Conservation (phyloP, 2,113 vertebrate species). For the Neopipo cinnamomea region DNA sequence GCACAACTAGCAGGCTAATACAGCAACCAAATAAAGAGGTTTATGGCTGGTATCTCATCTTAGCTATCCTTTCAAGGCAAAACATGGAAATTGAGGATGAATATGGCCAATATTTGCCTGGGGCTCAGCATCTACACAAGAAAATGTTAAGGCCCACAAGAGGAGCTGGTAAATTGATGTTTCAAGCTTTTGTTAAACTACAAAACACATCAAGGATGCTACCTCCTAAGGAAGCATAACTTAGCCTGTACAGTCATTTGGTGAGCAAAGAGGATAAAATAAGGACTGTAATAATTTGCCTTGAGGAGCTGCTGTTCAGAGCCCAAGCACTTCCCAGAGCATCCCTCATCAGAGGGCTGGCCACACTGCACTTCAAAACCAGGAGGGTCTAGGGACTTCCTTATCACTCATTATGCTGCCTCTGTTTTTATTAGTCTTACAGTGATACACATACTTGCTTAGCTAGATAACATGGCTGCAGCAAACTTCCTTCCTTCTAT, state of each 20-base stretch:
- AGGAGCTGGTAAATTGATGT: not conserved
- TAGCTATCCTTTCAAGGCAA: not conserved
- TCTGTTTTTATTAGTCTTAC: not conserved
- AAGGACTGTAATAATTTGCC: not conserved
- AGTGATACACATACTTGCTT: not conserved
- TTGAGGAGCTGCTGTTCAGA: not conserved
- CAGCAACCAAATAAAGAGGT: not conserved
- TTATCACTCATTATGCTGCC: not conserved
- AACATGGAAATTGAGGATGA: not conserved
- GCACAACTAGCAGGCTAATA: not conserved
- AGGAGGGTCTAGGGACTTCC: not conserved
- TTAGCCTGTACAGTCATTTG: not conserved
- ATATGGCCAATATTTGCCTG: not conserved
- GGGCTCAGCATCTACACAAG: not conserved
- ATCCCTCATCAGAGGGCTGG: not conserved
- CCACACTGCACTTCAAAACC: not conserved
- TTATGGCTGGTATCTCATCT: not conserved
- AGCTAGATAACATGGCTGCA: not conserved
- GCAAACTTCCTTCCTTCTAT: not conserved
- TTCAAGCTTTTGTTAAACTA: not conserved
- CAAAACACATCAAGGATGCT: not conserved
- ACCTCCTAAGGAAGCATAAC: accelerated
- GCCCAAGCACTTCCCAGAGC: not conserved
- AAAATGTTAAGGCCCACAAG: not conserved
- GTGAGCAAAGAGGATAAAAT: not conserved